These are phyloP conservation scores for Tetranychus piercei DNA, from an alignment of 2,888 invertebrate species.

Conservation along the genomic window DNA sequence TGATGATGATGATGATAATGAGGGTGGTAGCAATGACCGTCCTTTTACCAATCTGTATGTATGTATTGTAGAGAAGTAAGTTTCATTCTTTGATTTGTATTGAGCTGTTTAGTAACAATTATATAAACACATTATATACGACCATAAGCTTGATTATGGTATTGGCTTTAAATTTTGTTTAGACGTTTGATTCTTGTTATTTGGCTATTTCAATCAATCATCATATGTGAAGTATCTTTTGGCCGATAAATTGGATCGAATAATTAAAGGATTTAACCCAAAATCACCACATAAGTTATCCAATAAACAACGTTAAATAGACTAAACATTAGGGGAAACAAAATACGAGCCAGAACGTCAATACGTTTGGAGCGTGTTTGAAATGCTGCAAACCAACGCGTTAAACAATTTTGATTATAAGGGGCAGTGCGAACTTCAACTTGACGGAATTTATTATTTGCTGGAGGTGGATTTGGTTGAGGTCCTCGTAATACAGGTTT, in stretches of 20 bases:
- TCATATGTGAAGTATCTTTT: too few species aligned
- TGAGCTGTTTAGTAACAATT: too few species aligned
- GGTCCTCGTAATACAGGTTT: background rate
- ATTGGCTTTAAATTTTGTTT: too few species aligned
- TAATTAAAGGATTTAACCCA: constrained; percentile 43
- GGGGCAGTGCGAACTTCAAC: background rate
- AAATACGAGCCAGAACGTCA: constrained; percentile 86
- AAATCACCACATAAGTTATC: constrained; percentile 41
- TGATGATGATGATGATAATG: background rate
- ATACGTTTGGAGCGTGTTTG: constrained; percentile 86
- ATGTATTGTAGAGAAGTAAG: too few species aligned
- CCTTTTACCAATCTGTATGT: too few species aligned
- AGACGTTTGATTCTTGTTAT: too few species aligned
- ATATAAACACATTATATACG: too few species aligned
- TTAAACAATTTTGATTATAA: background rate
- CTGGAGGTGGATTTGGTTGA: background rate
- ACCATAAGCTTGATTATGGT: too few species aligned
- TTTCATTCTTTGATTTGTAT: too few species aligned
- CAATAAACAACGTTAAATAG: constrained; percentile 86
- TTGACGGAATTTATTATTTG: background rate
- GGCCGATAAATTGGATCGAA: too few species aligned
- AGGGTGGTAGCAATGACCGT: background rate
- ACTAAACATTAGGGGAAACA: constrained; percentile 82
- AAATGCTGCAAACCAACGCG: constrained; percentile 58
- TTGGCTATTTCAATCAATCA: too few species aligned